Base-by-base conservation (phyloP, 1,140 invertebrate species). In the Homalodisca vitripennis region DNA sequence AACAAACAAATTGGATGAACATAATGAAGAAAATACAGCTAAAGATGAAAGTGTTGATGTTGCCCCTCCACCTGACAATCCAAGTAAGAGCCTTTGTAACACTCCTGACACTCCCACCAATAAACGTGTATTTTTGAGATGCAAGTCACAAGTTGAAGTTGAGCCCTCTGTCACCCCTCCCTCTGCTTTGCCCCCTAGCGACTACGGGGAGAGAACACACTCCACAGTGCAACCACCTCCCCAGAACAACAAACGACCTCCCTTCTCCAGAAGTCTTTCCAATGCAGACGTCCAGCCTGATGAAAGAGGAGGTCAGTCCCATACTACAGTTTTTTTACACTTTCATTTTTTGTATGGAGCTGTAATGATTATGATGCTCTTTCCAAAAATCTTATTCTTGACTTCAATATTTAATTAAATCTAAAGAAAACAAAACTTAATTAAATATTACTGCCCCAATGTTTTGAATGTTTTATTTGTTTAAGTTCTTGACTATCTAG, bases 251-350 rank as follows among this genome's bases (percentile, higher is more conserved):
- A 72, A 74, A 32, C 46, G 90, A 66, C 86, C 86, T 53, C 89
- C 91, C 72, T 92, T 92, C 78, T 89, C 88, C 60, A 83, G 92
- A 75, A 91, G 92, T 83, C 83, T 92, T 24, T 92, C 91, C 73
- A 92, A 92, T 79, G 87, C 89, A 22, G 91, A 93, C 78, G 86
- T 87, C 60, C 89, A 90, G 20, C 83, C 87, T 3, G 92, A 94
- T 77, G 92, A 94, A 78, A 93, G 93, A 88, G 87, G 66, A 55
- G 91, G 91, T 93, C 80, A 84, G 80, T 78, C 14, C 32, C 67
- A 26, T 34, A n/a, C n/a, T n/a, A n/a, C n/a, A 51, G 22, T 66
- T 48, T n/a, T n/a, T n/a, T n/a, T n/a, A n/a, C n/a, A n/a, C n/a
- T n/a, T n/a, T n/a, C n/a, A n/a, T n/a, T n/a, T n/a, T n/a, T n/a